Base-by-base conservation (phyloP, 2,797 vertebrate genomes). In the Chlorospingus semifuscus region DNA sequence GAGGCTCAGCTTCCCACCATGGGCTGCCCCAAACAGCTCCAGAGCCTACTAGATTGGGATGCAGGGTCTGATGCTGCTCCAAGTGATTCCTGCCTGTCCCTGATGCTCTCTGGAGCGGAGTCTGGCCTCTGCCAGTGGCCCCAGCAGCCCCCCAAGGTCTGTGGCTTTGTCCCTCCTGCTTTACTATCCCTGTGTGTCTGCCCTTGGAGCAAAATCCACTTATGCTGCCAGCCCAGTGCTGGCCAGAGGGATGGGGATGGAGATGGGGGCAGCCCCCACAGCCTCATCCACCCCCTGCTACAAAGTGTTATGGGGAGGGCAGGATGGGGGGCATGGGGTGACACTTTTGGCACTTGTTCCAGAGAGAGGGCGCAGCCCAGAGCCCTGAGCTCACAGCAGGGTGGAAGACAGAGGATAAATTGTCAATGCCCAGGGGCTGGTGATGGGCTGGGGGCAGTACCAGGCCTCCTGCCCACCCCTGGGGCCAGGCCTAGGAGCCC, bases 331-430 rank as follows among this genome's bases (percentile, higher is more conserved):
- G 26, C 56, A 23, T 1, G 1, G 41, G 69, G 47, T 56, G 70
- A 89, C 46, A 16, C 30, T 64, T 96, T 95, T 96, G 96, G 96
- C 95, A 96, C 96, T 96, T 96, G 91, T 87, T 95, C 78, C 91
- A 85, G 91, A 84, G 46, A 90, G 55, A 94, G 92, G 95, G 71
- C 78, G 2, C 71, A 95, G 93, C 89, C 95, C 91, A 8, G 6
- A 81, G 90, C 89, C 81, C 94, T n/a, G 4, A 32, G 72, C 91
- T 83, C 55, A 17, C 36, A 52, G 81, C 14, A 8, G 71, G 64
- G 46, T 0, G 93, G 95, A 96, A 96, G 94, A 96, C 94, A 89
- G 84, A 94, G 71, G 64, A 55, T 53, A 42, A 83, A 57, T n/a
- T 4, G 72, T 49, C 6, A 3, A 6, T 50, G 47, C 5, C 30